Conservation (phyloP, 2,113 vertebrate species). For the Pan paniscus region DNA sequence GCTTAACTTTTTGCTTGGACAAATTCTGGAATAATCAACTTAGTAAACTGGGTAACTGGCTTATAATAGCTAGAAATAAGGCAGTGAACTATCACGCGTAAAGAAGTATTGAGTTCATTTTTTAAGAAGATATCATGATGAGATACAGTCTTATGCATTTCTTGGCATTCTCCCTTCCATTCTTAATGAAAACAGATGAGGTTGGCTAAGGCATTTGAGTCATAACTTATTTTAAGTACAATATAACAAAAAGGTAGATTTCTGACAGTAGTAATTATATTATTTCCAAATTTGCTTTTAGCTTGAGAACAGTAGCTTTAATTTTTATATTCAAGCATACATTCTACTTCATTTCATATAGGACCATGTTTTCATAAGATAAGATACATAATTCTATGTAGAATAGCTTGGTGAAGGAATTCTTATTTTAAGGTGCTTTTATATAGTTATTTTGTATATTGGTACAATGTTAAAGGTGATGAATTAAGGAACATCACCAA, state of each 20-base stretch:
- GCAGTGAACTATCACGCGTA: neutral
- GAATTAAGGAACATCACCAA: neutral
- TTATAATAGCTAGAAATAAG: conserved; percentile 44
- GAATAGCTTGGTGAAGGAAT: conserved; percentile 24
- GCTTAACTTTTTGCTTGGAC: conserved; percentile 76
- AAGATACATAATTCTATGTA: neutral
- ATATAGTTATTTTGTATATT: neutral
- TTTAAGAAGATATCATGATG: neutral
- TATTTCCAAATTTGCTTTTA: conserved; percentile 31
- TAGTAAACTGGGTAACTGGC: conserved; percentile 59
- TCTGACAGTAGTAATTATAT: neutral
- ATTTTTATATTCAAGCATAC: conserved; percentile 41
- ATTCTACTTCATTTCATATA: neutral
- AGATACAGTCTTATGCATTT: neutral
- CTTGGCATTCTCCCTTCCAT: neutral
- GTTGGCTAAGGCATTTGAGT: neutral
- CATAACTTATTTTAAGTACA: conserved; percentile 36
- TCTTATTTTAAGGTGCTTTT: conserved; percentile 45
- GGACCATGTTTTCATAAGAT: neutral
- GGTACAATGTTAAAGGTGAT: neutral
- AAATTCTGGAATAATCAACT: conserved; percentile 73
- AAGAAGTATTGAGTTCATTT: neutral
- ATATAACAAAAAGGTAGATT: neutral
- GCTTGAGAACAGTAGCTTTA: neutral
- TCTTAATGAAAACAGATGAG: conserved; percentile 30